phyloP scores from a whole-genome alignment of 2,113 vertebrate genomes.

The Alligator mississippiensis region DNA sequence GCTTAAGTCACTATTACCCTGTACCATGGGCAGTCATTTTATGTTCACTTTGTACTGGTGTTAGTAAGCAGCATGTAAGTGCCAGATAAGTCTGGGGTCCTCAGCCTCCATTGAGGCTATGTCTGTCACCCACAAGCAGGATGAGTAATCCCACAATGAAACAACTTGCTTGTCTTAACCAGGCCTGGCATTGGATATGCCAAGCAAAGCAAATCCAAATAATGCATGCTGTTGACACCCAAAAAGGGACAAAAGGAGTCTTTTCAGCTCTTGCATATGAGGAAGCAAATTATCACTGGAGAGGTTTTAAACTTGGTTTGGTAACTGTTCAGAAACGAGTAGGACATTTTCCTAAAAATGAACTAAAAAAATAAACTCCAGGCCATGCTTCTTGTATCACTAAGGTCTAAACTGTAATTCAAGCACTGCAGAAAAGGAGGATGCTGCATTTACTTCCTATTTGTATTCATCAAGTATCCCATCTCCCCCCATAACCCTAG shows the following conservation, averaged over 20 bases:
- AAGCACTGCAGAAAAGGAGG: rapidly evolving
- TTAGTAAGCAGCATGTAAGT: neutral
- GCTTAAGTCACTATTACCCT: neutral
- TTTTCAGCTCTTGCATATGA: rapidly evolving
- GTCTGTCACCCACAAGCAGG: neutral
- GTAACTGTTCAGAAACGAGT: constrained; percentile 7
- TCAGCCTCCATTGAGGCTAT: neutral
- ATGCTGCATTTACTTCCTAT: neutral
- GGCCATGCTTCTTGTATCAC: neutral
- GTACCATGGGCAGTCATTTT: neutral
- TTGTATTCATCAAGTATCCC: neutral
- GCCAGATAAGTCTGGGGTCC: neutral
- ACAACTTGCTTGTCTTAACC: neutral
- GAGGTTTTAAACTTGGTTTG: rapidly evolving
- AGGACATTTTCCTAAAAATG: rapidly evolving
- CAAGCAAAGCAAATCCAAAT: neutral
- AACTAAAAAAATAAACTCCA: constrained; percentile 7
- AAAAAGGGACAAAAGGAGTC: neutral
- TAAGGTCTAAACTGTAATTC: neutral
- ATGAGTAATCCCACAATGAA: rapidly evolving
- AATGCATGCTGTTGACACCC: neutral
- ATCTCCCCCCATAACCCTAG: neutral
- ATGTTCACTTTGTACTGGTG: neutral
- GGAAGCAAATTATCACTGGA: rapidly evolving
- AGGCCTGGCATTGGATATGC: neutral